Conservation (phyloP, 2,888 invertebrate species). For the Brachyptera risi region DNA sequence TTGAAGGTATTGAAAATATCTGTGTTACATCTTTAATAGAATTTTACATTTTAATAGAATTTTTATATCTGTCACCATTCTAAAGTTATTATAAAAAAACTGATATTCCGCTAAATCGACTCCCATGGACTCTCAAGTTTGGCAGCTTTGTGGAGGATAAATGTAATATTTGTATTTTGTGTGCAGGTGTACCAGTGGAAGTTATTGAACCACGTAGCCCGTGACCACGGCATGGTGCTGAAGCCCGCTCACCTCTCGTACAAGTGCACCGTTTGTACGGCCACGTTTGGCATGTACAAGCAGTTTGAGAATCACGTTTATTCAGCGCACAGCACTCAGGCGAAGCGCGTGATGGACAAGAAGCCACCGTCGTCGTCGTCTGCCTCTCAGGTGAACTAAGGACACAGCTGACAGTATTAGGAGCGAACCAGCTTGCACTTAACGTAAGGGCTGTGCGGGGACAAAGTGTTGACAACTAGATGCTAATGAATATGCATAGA, state of each 20-base stretch:
- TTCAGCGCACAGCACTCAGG: constrained; percentile 86
- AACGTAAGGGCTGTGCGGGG: no score
- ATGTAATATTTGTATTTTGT: constrained; percentile 15
- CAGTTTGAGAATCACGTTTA: constrained; percentile 93
- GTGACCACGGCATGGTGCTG: constrained; percentile 86
- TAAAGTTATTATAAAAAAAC: no score
- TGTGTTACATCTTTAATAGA: no score
- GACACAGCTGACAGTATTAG: no score
- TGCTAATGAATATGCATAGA: no score
- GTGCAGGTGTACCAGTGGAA: constrained; percentile 89
- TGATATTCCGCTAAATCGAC: no score
- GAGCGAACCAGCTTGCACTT: no score
- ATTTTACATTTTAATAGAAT: no score
- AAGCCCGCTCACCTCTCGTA: constrained; percentile 92
- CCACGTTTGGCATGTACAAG: constrained; percentile 93
- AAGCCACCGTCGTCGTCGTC: constrained; percentile 50
- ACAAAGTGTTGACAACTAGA: no score
- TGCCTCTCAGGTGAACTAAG: constrained; percentile 23
- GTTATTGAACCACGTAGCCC: constrained; percentile 83
- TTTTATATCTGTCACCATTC: no score
- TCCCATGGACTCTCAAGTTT: no score
- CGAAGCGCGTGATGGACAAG: constrained; percentile 80
- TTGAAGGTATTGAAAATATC: no score
- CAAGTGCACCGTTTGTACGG: constrained; percentile 93
- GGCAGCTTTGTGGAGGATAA: not conserved